A percentile compares a stretch with the other conserved stretches of the same genome.
These are phyloP conservation scores for Plotosus lineatus DNA, from an alignment of 2,113 vertebrate genomes.

Conservation along the genomic window DNA sequence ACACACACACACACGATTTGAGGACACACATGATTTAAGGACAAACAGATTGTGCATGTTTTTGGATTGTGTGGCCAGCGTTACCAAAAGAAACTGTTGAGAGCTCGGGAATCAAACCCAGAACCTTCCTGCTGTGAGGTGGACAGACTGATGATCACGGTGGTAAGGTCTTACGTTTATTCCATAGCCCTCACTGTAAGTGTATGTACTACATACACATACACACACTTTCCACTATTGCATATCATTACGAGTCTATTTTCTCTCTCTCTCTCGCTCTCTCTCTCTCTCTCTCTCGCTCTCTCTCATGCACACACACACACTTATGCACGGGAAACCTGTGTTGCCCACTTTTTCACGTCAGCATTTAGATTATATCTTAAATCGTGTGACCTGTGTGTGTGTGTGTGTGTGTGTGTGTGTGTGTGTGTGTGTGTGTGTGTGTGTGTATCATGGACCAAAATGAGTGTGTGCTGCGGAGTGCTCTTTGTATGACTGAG, in stretches of 20 bases:
- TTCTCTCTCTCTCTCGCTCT: background rate
- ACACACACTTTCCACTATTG: background rate
- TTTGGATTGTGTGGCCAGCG: too few relatives aligned
- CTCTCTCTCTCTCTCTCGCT: background rate
- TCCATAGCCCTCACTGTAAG: too few relatives aligned
- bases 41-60: too few relatives aligned
- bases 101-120: too few relatives aligned
- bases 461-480: constrained; percentile 13
- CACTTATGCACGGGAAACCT: background rate
- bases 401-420: background rate
- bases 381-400: constrained; percentile 62
- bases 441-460: constrained; percentile 10
- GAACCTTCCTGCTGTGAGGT: too few relatives aligned
- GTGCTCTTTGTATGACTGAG: constrained; percentile 38
- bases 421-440: constrained; percentile 4
- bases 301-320: background rate
- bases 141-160: too few relatives aligned
- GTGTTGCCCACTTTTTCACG: constrained; percentile 20
- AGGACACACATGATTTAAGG: too few relatives aligned
- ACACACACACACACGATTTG: too few relatives aligned
- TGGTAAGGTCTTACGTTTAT: too few relatives aligned
- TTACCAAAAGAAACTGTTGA: too few relatives aligned
- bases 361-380: constrained; percentile 40
- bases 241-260: background rate
- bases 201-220: background rate